Evolutionary conservation across 2,797 vertebrate genomes (phyloP).

Genomic region (Ficedula albicollis): DNA sequence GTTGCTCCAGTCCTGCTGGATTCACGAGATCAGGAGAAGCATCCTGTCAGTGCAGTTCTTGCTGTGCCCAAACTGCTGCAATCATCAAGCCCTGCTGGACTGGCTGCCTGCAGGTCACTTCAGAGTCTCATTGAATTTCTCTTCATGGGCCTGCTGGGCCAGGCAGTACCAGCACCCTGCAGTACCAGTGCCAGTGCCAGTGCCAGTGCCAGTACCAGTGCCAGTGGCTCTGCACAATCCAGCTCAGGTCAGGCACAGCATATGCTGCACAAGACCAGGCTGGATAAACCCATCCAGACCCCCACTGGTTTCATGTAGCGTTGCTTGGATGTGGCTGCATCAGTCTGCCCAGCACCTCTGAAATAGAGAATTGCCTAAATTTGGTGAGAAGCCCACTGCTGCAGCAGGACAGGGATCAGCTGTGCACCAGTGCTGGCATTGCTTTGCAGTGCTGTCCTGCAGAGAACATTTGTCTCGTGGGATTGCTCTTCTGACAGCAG

Average conservation of each 20-base stretch:
- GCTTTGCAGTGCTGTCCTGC: background rate
- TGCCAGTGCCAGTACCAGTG: too few relatives aligned
- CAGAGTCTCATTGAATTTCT: background rate
- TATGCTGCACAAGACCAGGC: background rate
- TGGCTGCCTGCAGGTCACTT: background rate
- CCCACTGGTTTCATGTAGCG: background rate
- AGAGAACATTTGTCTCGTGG: background rate
- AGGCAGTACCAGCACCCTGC: background rate
- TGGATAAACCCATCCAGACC: background rate
- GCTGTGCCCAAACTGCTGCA: background rate
- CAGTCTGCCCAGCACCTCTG: background rate
- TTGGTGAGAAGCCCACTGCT: background rate
- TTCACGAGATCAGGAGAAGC: background rate
- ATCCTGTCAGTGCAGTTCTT: rapidly evolving
- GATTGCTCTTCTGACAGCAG: background rate
- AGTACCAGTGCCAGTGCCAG: too few relatives aligned
- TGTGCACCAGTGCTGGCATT: background rate
- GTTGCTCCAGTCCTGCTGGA: background rate
- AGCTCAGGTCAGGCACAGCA: background rate
- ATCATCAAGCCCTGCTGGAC: background rate
- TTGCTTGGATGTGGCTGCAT: background rate
- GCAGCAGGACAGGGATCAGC: background rate
- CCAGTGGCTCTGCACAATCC: background rate
- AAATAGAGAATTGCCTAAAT: background rate
- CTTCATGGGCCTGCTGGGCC: too few relatives aligned